Evolutionary conservation across 1,140 invertebrate genomes (phyloP).

Genomic region (Philotrypesis tridentata): DNA sequence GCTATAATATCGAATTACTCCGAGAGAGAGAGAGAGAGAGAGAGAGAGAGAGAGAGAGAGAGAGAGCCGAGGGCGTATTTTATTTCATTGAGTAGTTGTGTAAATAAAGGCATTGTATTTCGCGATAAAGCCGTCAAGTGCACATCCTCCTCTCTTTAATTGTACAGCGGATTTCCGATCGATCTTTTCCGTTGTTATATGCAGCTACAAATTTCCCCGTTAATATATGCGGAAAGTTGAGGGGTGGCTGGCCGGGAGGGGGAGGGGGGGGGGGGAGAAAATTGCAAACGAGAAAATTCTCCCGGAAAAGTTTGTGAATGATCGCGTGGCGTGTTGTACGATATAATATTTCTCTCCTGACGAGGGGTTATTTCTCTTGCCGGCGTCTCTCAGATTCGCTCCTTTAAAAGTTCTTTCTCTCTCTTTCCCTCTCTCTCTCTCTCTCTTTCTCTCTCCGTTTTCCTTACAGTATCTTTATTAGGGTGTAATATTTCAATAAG

Average conservation of each 20-base stretch:
- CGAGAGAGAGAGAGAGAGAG: background rate
- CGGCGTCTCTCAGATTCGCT: too few species aligned
- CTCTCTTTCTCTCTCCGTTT: too few species aligned
- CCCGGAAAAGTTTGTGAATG: background rate
- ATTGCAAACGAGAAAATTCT: constrained; percentile 2
- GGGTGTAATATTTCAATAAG: too few species aligned
- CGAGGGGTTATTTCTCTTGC: background rate
- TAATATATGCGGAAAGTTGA: background rate
- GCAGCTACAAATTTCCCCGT: background rate
- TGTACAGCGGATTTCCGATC: too few species aligned
- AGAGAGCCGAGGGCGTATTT: background rate
- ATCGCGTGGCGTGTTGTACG: background rate
- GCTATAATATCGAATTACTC: background rate
- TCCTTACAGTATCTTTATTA: too few species aligned
- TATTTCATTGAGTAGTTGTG: constrained; percentile 27
- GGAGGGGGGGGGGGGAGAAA: background rate
- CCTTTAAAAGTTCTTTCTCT: too few species aligned
- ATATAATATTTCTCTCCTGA: background rate
- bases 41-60: too few species aligned
- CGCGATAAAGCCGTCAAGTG: too few species aligned
- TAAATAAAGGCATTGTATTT: constrained; percentile 15
- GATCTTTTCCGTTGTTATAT: too few species aligned
- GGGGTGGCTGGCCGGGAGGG: too few species aligned
- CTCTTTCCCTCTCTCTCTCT: too few species aligned
- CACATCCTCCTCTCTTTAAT: too few species aligned